Conservation (phyloP, 2,113 vertebrate genomes). For the Podarcis muralis region DNA sequence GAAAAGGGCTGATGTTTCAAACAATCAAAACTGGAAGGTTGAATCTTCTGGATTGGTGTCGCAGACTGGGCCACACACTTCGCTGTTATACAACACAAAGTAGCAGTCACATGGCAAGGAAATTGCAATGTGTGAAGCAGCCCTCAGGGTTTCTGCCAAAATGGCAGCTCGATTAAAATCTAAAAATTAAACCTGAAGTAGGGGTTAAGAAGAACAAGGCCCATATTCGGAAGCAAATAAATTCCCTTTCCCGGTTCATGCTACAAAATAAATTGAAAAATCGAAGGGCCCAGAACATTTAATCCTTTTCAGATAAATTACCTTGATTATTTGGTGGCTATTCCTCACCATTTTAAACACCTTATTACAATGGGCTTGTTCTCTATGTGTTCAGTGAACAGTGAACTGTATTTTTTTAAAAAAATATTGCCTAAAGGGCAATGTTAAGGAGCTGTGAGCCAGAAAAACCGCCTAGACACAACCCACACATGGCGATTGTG, state of each 20-base stretch:
- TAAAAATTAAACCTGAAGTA: neutral
- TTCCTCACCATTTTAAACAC: neutral
- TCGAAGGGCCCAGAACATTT: neutral
- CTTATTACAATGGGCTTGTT: neutral
- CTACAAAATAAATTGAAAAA: slow-evolving; percentile 16
- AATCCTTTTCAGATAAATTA: slow-evolving; percentile 16
- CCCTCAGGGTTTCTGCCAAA: neutral
- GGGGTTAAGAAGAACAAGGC: neutral
- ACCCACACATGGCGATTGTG: no score
- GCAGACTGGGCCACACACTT: neutral
- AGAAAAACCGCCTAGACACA: neutral
- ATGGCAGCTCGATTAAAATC: slow-evolving; percentile 2
- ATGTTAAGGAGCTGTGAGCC: neutral
- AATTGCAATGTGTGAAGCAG: neutral
- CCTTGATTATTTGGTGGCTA: slow-evolving; percentile 3
- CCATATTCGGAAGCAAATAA: neutral
- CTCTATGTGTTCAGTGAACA: neutral
- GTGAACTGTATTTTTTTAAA: neutral
- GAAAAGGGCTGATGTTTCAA: neutral
- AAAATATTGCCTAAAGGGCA: slow-evolving; percentile 11
- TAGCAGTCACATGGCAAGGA: neutral
- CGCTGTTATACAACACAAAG: neutral
- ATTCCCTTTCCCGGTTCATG: neutral
- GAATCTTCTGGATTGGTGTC: neutral
- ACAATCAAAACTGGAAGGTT: neutral